Conservation (phyloP, 2,113 vertebrate species). For the Tyrannus savana region DNA sequence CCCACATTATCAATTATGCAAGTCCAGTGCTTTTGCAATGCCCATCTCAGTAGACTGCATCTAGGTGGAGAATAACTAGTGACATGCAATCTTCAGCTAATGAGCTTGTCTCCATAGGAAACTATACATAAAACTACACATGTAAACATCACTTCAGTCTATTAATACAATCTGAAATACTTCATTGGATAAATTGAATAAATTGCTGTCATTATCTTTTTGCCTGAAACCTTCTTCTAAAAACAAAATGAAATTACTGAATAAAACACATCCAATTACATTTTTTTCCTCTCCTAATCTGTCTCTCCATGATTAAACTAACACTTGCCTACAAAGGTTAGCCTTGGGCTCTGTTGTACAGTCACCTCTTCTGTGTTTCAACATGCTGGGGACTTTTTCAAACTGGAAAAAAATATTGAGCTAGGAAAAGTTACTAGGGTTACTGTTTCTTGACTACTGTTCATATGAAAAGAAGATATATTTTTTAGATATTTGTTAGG, state of each 20-base stretch:
- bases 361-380: slow-evolving; percentile 56
- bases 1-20: not conserved
- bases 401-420: slow-evolving; percentile 44
- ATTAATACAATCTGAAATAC: slow-evolving; percentile 4
- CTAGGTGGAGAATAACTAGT: not conserved
- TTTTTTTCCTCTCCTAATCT: slow-evolving; percentile 7
- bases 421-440: slow-evolving; percentile 49
- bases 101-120: not conserved
- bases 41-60: not conserved
- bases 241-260: slow-evolving; percentile 30
- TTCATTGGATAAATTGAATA: slow-evolving; percentile 7
- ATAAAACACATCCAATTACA: slow-evolving; percentile 9
- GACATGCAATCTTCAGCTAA: not conserved
- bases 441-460: slow-evolving; percentile 25
- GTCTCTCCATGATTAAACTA: not conserved
- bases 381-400: slow-evolving; percentile 10
- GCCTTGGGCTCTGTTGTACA: slow-evolving; percentile 55
- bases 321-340: slow-evolving; percentile 4
- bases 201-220: slow-evolving; percentile 40
- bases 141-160: not conserved
- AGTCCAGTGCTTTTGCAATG: not conserved
- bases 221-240: slow-evolving; percentile 20
- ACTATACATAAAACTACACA: not conserved
- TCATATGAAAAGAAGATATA: not conserved
- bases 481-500: not conserved